Base-by-base conservation (phyloP, 2,797 vertebrate species). In the Sphenodon punctatus region DNA sequence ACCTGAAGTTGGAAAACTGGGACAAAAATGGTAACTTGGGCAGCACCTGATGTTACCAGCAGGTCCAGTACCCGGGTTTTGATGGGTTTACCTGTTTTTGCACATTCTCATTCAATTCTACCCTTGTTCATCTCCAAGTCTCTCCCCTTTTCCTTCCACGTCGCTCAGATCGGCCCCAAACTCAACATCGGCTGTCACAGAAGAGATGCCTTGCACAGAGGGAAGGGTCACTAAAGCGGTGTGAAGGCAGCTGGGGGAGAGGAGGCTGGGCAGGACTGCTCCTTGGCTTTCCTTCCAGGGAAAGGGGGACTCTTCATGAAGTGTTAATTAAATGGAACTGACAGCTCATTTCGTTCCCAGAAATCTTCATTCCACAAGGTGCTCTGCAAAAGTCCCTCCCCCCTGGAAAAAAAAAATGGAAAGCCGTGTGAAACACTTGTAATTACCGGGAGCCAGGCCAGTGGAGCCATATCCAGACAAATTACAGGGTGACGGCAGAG, bases 171-270 rank as follows among this genome's bases (percentile, higher is more conserved):
- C 2, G 1, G 30, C 58, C 32, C 46, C 46, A 6, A 53, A 48
- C 27, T 12, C 59, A 39, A 10, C 15, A 3, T 0, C 4, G 1
- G 2, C 34, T 0, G 1, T 27, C 58, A 10, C 23, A 0, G 0
- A 2, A 22, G 2, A 2, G 1, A 0, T 7, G 32, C 39, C 46
- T 0, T 39, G n/a, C 0, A 1, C 42, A 48, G 48, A n/a, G 10
- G 25, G 4, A 12, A 19, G 4, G 1, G 45, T 43, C 17, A 23
- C 0, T 0, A 30, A 48, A 55, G 49, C 25, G 0, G 0, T 22
- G 43, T 48, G 27, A 0, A 30, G 0, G 34, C 8, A 17, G 56
- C 41, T 0, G 17, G 51, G 0, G 48, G 20, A 36, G 2, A 25
- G 4, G 14, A 17, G 19, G 2, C 23, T 55, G 30, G 23, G 58